Percentiles rank a stretch among this genome's conserved stretches.
Evolutionary conservation across 2,888 invertebrate genomes (phyloP).

Genomic region (Acrobasis repandana): DNA sequence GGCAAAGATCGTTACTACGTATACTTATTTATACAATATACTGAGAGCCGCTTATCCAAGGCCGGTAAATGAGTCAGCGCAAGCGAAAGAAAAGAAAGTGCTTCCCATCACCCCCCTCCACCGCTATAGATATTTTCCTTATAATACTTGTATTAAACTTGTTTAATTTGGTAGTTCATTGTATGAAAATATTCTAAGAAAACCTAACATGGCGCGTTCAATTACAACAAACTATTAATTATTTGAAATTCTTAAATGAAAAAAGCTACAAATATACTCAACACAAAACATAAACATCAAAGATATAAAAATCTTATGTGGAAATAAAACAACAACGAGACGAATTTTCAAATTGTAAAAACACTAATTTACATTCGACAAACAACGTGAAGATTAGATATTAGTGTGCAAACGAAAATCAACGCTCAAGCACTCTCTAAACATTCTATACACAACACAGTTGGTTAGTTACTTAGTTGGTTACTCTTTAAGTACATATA

Average conservation of each 20-base stretch:
- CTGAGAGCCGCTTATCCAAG: slow-evolving; percentile 47
- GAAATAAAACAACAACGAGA: too few relatives aligned
- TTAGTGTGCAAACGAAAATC: slow-evolving; percentile 55
- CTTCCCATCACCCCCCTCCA: slow-evolving; percentile 19
- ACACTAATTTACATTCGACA: slow-evolving; percentile 1
- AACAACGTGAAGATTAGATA: slow-evolving; percentile 10
- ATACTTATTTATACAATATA: slow-evolving; percentile 7
- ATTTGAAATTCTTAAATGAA: not conserved
- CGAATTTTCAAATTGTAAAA: not conserved
- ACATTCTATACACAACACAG: slow-evolving; percentile 16
- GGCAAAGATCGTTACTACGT: too few relatives aligned
- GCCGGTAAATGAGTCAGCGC: slow-evolving; percentile 37
- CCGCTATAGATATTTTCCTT: not conserved
- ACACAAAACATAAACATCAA: not conserved
- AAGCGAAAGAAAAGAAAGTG: slow-evolving; percentile 60
- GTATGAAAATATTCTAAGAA: not conserved
- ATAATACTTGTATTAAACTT: too few relatives aligned
- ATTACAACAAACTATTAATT: too few relatives aligned
- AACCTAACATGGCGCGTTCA: not conserved
- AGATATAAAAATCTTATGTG: too few relatives aligned
- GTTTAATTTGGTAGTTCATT: not conserved
- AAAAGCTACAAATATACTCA: not conserved
- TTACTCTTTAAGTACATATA: too few relatives aligned
- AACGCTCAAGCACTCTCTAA: slow-evolving; percentile 44
- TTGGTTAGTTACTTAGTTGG: not conserved